Evolutionary conservation across 2,888 invertebrate species (phyloP), one percentile per base, ranked within the genome.

Genomic region (Dastarcus helophoroides): DNA sequence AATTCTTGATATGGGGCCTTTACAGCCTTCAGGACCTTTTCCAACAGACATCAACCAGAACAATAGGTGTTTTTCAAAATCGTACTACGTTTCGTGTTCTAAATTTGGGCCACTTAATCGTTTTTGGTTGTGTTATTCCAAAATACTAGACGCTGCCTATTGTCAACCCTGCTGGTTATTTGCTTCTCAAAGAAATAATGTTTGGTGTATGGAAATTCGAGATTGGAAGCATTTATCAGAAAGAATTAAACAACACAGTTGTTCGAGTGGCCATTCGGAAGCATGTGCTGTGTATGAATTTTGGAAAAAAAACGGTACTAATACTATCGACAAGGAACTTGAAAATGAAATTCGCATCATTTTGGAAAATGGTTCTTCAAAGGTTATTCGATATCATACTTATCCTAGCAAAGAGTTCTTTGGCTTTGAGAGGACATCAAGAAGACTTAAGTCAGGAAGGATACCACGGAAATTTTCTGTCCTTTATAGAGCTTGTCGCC

Each of bases 381-480:
- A 38, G 33, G 26, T 29, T 40, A 31, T 40, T 40, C 22, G 37
- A 40, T 26, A 29, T 39, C 27, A 35, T 37, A 26, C 28, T 34
- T 24, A 40, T 32, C 32, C 26, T 36, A 30, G 31, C 30, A 15
- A 31, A 35, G 32, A 38, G 26, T 34, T 34, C 33, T 38, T 34
- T 41, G 30, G 36, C 38, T 34, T 40, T 40, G 31, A 35, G 40
- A 34, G 41, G 40, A 28, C 33, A 38, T 39, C 31, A 22, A 35
- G 39, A 38, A 31, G 31, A 40, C 29, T 32, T 33, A 22, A 34
- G 28, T 38, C 10, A 32, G 21, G 33, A 34, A 36, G 36, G 38
- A 31, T 29, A 34, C 36, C 38, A 40, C 28, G 40, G 40, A 30
- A 40, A 40, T 38, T 38, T 40, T 36, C 31, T 40, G 15, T 40